Conservation (phyloP, 2,113 vertebrate species). For the Heliornis fulica region DNA sequence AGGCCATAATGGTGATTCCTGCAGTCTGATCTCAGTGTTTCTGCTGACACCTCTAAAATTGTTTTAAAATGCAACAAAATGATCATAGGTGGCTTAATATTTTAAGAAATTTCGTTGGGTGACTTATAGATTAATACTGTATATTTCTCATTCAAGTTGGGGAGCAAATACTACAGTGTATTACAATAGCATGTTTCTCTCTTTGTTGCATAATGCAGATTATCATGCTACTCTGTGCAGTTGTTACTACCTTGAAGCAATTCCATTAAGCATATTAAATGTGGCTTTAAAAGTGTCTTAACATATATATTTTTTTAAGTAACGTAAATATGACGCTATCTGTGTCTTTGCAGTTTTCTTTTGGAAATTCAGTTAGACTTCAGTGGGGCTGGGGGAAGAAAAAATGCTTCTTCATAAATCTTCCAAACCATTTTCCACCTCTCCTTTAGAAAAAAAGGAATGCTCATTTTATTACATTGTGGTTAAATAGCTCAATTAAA, state of each 20-base stretch:
- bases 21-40: neutral
- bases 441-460: neutral
- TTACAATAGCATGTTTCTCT: neutral
- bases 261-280: too few relatives aligned
- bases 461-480: fast-evolving
- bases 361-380: neutral
- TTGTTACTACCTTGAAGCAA: neutral
- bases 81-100: neutral
- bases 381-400: neutral
- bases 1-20: neutral
- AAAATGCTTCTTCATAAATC: neutral
- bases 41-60: neutral
- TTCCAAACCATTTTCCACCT: neutral
- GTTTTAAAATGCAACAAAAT: neutral
- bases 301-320: neutral
- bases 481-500: neutral
- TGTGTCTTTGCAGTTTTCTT: neutral
- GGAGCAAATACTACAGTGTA: neutral
- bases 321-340: neutral
- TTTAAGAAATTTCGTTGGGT: neutral
- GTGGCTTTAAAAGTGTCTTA: too few relatives aligned
- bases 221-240: neutral
- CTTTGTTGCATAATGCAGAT: neutral
- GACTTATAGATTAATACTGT: neutral
- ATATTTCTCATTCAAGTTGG: neutral